A percentile compares a stretch with the other conserved stretches of the same genome.
Evolutionary conservation across 2,113 vertebrate species (phyloP).

Genomic region (Eulemur macaco): DNA sequence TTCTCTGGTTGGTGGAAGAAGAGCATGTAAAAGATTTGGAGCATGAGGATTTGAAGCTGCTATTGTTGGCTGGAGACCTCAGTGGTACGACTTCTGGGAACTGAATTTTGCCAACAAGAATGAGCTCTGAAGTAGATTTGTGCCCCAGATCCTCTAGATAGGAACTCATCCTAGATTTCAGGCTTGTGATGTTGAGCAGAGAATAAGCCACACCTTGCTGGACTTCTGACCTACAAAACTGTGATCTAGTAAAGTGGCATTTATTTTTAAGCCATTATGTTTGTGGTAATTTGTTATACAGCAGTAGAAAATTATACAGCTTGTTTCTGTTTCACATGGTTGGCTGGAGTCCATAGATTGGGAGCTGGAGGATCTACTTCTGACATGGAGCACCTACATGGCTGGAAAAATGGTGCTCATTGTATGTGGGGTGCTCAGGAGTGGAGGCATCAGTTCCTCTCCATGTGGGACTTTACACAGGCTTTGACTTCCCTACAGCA

Average conservation of each 20-base stretch:
- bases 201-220: background rate
- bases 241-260: background rate
- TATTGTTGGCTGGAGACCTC: background rate
- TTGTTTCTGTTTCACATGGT: background rate
- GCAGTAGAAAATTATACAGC: background rate
- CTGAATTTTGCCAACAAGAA: background rate
- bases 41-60: background rate
- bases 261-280: background rate
- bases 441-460: background rate
- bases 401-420: background rate
- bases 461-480: background rate
- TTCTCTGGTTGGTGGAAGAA: background rate
- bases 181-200: background rate
- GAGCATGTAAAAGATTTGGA: background rate
- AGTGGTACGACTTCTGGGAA: background rate
- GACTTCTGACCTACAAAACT: background rate
- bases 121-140: background rate
- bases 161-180: background rate
- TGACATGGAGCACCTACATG: background rate
- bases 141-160: background rate
- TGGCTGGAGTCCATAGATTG: background rate
- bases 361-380: background rate
- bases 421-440: background rate
- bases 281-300: background rate
- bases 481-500: background rate